These are phyloP conservation scores for Pseudorhiza aurosa DNA, from an alignment of 30 jellyfish, hydroid and myxozoan genomes.

Conservation along the genomic window DNA sequence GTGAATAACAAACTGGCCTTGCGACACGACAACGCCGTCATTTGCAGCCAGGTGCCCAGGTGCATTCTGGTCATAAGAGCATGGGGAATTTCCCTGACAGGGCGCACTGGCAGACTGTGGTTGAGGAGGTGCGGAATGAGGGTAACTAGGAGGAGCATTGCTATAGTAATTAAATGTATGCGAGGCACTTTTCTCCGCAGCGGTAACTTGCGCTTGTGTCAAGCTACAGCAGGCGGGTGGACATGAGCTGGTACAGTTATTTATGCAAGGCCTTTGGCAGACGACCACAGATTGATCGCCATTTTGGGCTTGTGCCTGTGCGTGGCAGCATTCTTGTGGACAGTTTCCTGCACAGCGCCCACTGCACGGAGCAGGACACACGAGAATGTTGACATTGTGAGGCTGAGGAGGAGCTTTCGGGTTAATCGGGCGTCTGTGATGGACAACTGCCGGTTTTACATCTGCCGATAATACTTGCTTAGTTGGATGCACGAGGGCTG, in stretches of 20 bases:
- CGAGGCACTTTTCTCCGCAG: conserved; percentile 59
- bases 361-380: conserved; percentile 66
- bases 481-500: conserved; percentile 11
- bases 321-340: conserved; percentile 79
- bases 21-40: conserved; percentile 52
- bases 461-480: neutral
- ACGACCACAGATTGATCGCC: conserved; percentile 46
- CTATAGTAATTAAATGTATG: conserved; percentile 34
- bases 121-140: neutral
- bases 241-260: conserved; percentile 41
- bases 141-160: conserved; percentile 20
- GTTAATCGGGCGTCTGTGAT: conserved; percentile 8
- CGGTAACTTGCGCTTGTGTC: conserved; percentile 35
- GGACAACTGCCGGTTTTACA: conserved; percentile 25
- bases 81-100: conserved; percentile 22
- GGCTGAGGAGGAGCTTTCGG: conserved; percentile 10
- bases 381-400: conserved; percentile 24
- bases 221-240: conserved; percentile 58
- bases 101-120: neutral
- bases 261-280: conserved; percentile 59
- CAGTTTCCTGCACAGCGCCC: conserved; percentile 77
- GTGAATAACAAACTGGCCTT: conserved; percentile 48
- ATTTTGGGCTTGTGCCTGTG: conserved; percentile 35
- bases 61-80: neutral
- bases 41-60: neutral